A percentile compares a stretch with the other conserved stretches of the same genome.
Conservation (phyloP, 1,140 invertebrate species). For the Spodoptera litura region DNA sequence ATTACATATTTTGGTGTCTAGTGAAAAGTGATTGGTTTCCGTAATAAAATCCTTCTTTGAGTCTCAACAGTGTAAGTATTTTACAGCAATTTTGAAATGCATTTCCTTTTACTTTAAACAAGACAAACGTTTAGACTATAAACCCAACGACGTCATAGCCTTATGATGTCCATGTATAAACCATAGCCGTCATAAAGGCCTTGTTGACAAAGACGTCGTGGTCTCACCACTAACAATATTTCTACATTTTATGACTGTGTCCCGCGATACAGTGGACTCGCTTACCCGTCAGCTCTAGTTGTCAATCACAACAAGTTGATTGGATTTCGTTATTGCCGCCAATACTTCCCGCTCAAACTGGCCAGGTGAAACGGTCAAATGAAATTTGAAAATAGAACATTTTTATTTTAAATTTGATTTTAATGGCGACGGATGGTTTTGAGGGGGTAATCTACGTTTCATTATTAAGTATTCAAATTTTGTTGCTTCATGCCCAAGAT, state of each 20-base stretch:
- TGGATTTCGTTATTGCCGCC: slow-evolving; percentile 81
- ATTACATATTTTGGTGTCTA: no score
- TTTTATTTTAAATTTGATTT: not conserved
- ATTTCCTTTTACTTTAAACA: no score
- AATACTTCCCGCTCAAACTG: slow-evolving; percentile 58
- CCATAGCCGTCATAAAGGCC: not conserved
- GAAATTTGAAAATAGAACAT: slow-evolving; percentile 11
- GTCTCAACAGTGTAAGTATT: no score
- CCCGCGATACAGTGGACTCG: slow-evolving; percentile 15
- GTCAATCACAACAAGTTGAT: slow-evolving; percentile 81
- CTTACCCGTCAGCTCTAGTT: slow-evolving; percentile 56
- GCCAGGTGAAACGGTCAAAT: slow-evolving; percentile 34
- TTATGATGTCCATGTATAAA: not conserved
- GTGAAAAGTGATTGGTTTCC: no score
- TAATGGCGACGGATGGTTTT: not conserved
- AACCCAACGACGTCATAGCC: no score
- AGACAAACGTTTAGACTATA: no score
- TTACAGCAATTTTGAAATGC: no score
- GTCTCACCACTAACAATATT: slow-evolving; percentile 9
- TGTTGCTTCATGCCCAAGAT: no score
- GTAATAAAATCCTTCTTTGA: no score
- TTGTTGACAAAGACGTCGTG: not conserved
- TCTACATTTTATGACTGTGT: slow-evolving; percentile 13
- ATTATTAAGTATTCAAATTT: no score
- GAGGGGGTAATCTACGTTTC: not conserved